Base-by-base conservation (phyloP, 2,797 vertebrate species). In the Setipinna tenuifilis region DNA sequence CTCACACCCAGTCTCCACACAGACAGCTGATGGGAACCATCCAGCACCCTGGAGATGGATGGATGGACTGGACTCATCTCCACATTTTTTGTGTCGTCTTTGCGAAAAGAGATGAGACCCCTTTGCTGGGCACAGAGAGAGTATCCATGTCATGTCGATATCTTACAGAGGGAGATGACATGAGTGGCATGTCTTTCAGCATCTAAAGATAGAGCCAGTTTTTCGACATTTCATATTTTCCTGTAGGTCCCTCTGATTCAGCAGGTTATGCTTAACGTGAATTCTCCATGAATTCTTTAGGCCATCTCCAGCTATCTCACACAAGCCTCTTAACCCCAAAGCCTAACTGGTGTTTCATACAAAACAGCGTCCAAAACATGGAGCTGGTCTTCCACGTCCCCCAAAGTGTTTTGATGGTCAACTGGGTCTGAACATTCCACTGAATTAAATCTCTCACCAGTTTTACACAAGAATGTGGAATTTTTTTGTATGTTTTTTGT, bases 311-410 rank as follows among this genome's bases (percentile, higher is more conserved):
- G 31, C 58, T 12, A n/a, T 44, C 71, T 17, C 6, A 44, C 17
- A 21, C 17, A 16, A 44, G 50, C 16, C 7, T n/a, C 7, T 44
- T 41, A 78, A 78, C 71, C 71, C 35, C 1, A 9, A 78, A 12
- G 35, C 71, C 68, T 41, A 6, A 44, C 71, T 78, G 1, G 31
- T 31, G 19, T 21, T 41, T 75, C 31, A 21, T 41, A 82, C 87
- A 84, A 84, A 88, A 85, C 88, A 78, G 31, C 71, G 41, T 78
- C 71, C 71, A 44, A 44, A 54, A 17, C 16, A 44, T 7, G 35
- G 71, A 78, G 71, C 71, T 78, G 71, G 71, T 78, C 35, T 78
- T 78, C 71, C 71, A 78, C 71, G 16, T 44, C 71, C 71, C 68
- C 35, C 71, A 44, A 44, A 78, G 71, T 78, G 31, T 78, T 78